Evolutionary conservation across 2,888 invertebrate species (phyloP).

Genomic region (Pantelozetes paolii): DNA sequence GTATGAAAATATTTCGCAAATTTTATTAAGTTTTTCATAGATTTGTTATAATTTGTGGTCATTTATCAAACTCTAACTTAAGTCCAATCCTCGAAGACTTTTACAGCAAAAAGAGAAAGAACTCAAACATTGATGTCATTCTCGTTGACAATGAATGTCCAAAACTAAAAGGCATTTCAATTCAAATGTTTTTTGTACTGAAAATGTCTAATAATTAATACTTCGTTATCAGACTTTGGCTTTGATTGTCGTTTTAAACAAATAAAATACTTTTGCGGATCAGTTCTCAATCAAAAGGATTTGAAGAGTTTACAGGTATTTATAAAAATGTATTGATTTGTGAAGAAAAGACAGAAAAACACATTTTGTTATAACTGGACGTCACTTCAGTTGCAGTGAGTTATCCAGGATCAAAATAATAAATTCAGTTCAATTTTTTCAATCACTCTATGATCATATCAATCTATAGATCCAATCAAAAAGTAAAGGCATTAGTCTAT

Average conservation of each 20-base stretch:
- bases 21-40: conserved; percentile 56
- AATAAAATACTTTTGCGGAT: conserved; percentile 99
- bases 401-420: too few relatives aligned
- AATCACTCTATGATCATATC: too few relatives aligned
- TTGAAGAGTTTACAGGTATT: conserved; percentile 98
- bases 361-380: too few relatives aligned
- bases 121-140: conserved; percentile 98
- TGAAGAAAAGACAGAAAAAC: too few relatives aligned
- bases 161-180: conserved; percentile 78
- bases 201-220: not conserved
- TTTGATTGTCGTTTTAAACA: conserved; percentile 98
- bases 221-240: conserved; percentile 77
- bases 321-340: conserved; percentile 55
- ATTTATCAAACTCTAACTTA: conserved; percentile 99
- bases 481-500: too few relatives aligned
- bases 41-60: conserved; percentile 99
- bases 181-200: conserved; percentile 73
- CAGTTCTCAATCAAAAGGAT: conserved; percentile 99
- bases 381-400: too few relatives aligned
- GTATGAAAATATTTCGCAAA: not conserved
- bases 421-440: too few relatives aligned
- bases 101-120: conserved; percentile 98
- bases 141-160: conserved; percentile 99
- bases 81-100: conserved; percentile 99
- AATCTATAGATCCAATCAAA: too few relatives aligned